Percentiles rank a stretch among this genome's conserved stretches.
phyloP scores from a whole-genome alignment of 2,113 vertebrate genomes.

The Lynx canadensis region DNA sequence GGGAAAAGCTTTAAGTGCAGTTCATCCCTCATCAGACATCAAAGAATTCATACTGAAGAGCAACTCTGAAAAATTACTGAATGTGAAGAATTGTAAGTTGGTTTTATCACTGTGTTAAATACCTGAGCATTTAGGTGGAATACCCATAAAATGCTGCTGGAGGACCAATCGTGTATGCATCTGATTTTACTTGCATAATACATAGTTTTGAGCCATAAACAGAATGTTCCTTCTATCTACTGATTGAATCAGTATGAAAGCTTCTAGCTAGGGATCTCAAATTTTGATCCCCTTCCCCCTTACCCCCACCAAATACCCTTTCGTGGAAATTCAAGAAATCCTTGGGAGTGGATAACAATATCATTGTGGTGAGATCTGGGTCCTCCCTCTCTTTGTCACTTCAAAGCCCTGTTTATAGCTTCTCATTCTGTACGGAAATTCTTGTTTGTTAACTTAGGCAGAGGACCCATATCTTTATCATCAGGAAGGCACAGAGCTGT shows the following conservation, averaged over 20 bases:
- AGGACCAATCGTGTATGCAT: background rate
- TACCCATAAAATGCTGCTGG: background rate
- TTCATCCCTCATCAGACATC: constrained; percentile 77
- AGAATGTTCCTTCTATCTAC: background rate
- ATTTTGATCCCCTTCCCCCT: background rate
- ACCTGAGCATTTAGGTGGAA: background rate
- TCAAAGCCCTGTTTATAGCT: background rate
- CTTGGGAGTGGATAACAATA: background rate
- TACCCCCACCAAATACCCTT: background rate
- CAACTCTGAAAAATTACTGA: constrained; percentile 18
- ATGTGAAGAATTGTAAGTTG: constrained; percentile 56
- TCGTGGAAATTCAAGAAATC: constrained; percentile 24
- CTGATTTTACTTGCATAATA: background rate
- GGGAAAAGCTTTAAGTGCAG: constrained; percentile 79
- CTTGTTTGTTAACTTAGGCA: background rate
- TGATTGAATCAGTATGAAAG: constrained; percentile 15
- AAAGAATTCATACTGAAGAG: constrained; percentile 69
- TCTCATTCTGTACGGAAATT: background rate
- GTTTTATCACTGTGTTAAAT: constrained; percentile 27
- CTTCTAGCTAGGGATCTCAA: background rate
- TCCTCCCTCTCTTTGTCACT: background rate
- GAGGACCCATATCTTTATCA: background rate
- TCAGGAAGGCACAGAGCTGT: background rate
- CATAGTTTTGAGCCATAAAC: constrained; percentile 29
- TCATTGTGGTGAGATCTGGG: background rate